Evolutionary conservation across 2,888 invertebrate genomes (phyloP).

Genomic region (Hydrotaea diabolus): DNA sequence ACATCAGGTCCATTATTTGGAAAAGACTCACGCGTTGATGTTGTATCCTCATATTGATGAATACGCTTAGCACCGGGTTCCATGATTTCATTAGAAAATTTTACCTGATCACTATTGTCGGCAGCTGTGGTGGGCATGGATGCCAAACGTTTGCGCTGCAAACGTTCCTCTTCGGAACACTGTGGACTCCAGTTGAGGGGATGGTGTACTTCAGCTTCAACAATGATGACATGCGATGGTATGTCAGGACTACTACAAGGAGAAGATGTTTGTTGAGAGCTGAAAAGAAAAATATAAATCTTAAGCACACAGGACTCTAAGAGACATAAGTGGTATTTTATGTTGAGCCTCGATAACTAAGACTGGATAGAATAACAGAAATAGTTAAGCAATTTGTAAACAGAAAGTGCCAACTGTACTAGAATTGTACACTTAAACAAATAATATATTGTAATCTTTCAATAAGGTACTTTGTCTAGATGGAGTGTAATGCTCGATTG

Average conservation of each 20-base stretch:
- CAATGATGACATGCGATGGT: conserved; percentile 66
- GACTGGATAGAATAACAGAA: too few relatives aligned
- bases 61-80: conserved; percentile 24
- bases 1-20: not conserved
- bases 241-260: conserved; percentile 69
- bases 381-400: too few relatives aligned
- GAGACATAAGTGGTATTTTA: too few relatives aligned
- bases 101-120: not conserved
- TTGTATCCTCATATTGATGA: not conserved
- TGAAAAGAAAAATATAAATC: too few relatives aligned
- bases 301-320: too few relatives aligned
- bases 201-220: conserved; percentile 74
- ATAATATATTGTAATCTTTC: too few relatives aligned
- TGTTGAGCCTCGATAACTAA: too few relatives aligned
- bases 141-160: conserved; percentile 50
- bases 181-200: conserved; percentile 73
- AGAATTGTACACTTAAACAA: too few relatives aligned
- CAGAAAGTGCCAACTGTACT: too few relatives aligned
- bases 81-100: not conserved
- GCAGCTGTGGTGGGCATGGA: conserved; percentile 38
- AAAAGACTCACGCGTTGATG: not conserved
- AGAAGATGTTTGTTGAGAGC: conserved; percentile 45
- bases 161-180: conserved; percentile 18
- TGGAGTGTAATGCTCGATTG: too few relatives aligned
- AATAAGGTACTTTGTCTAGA: too few relatives aligned